Evolutionary conservation across 1,140 invertebrate species (phyloP).

Genomic region (Marisa cornuarietis): DNA sequence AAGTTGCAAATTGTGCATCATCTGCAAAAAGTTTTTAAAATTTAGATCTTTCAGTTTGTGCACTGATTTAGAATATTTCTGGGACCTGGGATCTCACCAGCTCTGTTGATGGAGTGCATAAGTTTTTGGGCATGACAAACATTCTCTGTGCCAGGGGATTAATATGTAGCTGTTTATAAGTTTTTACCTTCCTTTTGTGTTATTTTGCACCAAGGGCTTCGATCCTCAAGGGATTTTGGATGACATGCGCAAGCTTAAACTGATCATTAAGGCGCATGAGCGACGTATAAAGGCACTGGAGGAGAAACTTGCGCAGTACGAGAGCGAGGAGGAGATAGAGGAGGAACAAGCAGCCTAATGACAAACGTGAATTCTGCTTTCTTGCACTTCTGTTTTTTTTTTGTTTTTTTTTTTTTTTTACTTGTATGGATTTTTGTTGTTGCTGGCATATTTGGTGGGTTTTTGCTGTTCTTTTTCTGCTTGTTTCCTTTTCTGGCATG

Average conservation of each 20-base stretch:
- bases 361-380: conserved; percentile 18
- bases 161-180: no score
- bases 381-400: conserved; percentile 6
- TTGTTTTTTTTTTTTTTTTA: background rate
- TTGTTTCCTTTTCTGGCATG: background rate
- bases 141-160: no score
- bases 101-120: no score
- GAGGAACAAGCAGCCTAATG: conserved; percentile 4
- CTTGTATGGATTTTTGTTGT: background rate
- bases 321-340: conserved; percentile 52
- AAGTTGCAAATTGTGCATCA: no score
- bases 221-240: conserved; percentile 62
- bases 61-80: no score
- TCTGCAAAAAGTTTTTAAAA: no score
- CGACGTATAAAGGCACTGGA: conserved; percentile 66
- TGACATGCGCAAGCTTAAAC: conserved; percentile 67
- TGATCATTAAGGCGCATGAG: conserved; percentile 67
- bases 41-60: no score
- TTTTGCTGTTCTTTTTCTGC: background rate
- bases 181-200: no score
- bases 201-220: conserved; percentile 45
- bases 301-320: conserved; percentile 61
- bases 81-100: no score
- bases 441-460: background rate
- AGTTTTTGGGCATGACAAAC: no score